A percentile compares a stretch with the other conserved stretches of the same genome.
Evolutionary conservation across 1,140 invertebrate species (phyloP).

Genomic region (Procambarus clarkii): DNA sequence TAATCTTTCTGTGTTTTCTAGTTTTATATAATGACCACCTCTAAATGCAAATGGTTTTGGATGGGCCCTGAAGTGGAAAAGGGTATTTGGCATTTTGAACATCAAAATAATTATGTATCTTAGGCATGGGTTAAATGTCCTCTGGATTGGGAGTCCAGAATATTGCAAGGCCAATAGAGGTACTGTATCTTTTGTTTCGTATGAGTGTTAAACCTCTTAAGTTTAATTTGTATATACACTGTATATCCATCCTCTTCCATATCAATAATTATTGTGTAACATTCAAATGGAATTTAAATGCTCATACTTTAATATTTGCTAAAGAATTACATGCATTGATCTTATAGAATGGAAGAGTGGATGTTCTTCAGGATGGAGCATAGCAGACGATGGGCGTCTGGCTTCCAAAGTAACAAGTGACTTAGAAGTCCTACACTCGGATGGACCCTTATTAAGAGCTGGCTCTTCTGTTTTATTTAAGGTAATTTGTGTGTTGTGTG

Average conservation of each 20-base stretch:
- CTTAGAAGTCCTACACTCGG: conserved; percentile 52
- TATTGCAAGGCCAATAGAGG: no score
- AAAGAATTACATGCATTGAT: background rate
- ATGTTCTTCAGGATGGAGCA: conserved; percentile 37
- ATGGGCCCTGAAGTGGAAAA: no score
- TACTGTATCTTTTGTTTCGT: no score
- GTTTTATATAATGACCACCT: no score
- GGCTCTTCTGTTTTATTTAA: conserved; percentile 58
- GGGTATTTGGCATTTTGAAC: no score
- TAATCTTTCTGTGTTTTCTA: no score
- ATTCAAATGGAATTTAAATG: background rate
- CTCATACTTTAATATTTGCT: background rate
- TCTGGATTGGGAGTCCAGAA: no score
- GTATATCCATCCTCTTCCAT: background rate
- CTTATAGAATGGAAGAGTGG: conserved; percentile 19
- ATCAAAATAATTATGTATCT: no score
- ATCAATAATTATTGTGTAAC: background rate
- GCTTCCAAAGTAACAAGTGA: conserved; percentile 46
- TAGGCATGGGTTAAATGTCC: no score
- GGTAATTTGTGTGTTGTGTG: background rate
- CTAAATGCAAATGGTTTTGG: no score
- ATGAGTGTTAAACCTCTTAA: no score
- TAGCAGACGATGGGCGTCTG: conserved; percentile 54
- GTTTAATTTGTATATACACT: no score
- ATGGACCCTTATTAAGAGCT: conserved; percentile 42